Evolutionary conservation across 2,113 vertebrate species (phyloP).

Genomic region (Nicator chloris): DNA sequence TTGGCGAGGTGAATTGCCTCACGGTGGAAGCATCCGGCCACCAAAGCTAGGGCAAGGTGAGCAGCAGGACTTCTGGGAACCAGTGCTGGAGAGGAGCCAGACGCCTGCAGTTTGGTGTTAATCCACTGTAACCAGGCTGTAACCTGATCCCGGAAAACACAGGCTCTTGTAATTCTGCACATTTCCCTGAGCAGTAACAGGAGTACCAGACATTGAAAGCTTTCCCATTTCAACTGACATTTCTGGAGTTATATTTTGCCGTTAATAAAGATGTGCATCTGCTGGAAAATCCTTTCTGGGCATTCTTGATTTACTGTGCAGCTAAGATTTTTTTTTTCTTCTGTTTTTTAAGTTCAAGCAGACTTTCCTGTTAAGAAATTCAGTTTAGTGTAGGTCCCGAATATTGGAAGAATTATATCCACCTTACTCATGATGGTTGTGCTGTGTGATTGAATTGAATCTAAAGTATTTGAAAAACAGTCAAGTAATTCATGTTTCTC

Average conservation of each 20-base stretch:
- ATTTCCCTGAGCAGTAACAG: background rate
- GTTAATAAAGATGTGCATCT: background rate
- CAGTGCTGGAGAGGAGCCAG: background rate
- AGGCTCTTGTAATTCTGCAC: background rate
- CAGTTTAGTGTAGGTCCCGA: background rate
- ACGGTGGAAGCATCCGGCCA: background rate
- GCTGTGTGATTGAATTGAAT: background rate
- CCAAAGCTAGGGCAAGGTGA: conserved; percentile 34
- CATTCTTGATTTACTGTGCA: background rate
- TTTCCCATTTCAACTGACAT: background rate
- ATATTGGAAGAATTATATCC: background rate
- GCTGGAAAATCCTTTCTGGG: background rate
- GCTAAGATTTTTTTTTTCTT: background rate
- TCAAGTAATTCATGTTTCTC: background rate
- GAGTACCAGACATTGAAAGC: background rate
- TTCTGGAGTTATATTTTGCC: background rate
- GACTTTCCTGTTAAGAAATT: background rate
- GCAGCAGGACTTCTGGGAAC: background rate
- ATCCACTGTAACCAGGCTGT: background rate
- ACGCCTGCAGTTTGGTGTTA: background rate
- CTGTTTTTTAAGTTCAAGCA: background rate
- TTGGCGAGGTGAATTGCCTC: background rate
- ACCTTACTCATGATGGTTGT: background rate
- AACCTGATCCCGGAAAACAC: background rate
- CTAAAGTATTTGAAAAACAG: background rate